A percentile compares a stretch with the other conserved stretches of the same genome.
Evolutionary conservation across 2,113 vertebrate species (phyloP).

Genomic region (Zingel zingel): DNA sequence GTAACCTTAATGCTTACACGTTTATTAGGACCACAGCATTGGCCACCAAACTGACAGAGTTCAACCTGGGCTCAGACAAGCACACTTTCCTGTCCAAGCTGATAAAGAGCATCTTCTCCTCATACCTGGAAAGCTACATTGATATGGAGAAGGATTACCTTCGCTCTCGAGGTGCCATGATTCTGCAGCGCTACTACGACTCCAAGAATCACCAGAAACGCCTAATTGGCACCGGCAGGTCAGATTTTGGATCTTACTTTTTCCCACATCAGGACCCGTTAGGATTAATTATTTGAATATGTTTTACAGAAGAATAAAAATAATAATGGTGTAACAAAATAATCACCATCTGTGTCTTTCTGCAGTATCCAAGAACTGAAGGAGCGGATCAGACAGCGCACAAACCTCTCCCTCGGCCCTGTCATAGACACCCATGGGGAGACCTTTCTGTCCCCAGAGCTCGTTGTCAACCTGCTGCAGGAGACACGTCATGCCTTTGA

Average conservation of each 20-base stretch:
- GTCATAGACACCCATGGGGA: conserved; percentile 98
- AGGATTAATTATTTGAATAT: background rate
- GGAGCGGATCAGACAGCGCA: conserved; percentile 95
- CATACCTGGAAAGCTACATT: conserved; percentile 98
- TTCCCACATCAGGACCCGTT: background rate
- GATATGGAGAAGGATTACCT: conserved; percentile 97
- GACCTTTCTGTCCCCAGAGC: conserved; percentile 97
- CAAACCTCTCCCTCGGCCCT: conserved; percentile 94
- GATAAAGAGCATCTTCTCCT: conserved; percentile 98
- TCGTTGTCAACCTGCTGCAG: conserved; percentile 97
- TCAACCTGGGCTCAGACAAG: conserved; percentile 99
- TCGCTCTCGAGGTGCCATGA: conserved; percentile 93
- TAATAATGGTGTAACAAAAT: background rate
- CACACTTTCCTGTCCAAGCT: conserved; percentile 99
- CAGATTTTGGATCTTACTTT: conserved; percentile 49
- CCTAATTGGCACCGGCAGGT: conserved; percentile 94
- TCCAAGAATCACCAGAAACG: conserved; percentile 99
- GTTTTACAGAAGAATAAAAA: background rate
- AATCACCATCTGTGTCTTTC: conserved; percentile 7
- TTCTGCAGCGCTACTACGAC: conserved; percentile 97
- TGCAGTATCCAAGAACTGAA: conserved; percentile 97
- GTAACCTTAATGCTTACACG: background rate
- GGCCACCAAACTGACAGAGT: conserved; percentile 95
- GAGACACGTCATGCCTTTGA: conserved; percentile 99
- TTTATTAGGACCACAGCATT: conserved; percentile 91